Conservation (phyloP, 2,888 invertebrate species). For the Nemotelus pantherinus region DNA sequence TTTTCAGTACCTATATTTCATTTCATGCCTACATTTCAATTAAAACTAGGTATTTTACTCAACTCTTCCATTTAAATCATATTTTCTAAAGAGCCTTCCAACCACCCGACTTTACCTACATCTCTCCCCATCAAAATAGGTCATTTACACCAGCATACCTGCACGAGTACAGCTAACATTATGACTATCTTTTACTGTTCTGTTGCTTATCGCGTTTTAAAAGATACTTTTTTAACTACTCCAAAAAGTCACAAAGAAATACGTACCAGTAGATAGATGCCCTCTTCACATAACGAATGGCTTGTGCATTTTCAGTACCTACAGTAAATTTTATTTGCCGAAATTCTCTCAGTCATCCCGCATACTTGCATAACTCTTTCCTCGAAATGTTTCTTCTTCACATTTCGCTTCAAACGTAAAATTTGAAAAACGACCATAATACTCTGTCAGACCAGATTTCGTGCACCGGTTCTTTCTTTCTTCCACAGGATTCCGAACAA, state of each 20-base stretch:
- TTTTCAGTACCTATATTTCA: no score
- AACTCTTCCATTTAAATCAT: no score
- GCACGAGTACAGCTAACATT: no score
- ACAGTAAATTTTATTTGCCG: background rate
- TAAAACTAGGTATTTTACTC: no score
- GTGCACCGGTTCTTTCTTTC: slow-evolving; percentile 3
- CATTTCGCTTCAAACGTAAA: background rate
- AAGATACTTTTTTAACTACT: slow-evolving; percentile 23
- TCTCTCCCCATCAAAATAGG: no score
- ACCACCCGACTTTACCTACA: no score
- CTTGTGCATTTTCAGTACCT: background rate
- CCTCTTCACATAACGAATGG: slow-evolving; percentile 14
- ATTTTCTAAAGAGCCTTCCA: no score
- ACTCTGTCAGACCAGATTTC: slow-evolving; percentile 33
- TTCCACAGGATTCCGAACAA: background rate
- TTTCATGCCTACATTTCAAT: no score
- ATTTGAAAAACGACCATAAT: slow-evolving; percentile 32
- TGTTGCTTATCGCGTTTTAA: slow-evolving; percentile 24
- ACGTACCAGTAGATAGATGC: slow-evolving; percentile 10
- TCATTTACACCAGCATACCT: no score
- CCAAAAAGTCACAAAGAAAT: background rate
- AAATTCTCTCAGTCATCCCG: background rate
- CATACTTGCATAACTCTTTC: background rate
- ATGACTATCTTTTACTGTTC: slow-evolving; percentile 1
- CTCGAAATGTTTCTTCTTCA: background rate